These are phyloP conservation scores for Procambarus clarkii DNA, from an alignment of 1,140 invertebrate species.

Conservation along the genomic window DNA sequence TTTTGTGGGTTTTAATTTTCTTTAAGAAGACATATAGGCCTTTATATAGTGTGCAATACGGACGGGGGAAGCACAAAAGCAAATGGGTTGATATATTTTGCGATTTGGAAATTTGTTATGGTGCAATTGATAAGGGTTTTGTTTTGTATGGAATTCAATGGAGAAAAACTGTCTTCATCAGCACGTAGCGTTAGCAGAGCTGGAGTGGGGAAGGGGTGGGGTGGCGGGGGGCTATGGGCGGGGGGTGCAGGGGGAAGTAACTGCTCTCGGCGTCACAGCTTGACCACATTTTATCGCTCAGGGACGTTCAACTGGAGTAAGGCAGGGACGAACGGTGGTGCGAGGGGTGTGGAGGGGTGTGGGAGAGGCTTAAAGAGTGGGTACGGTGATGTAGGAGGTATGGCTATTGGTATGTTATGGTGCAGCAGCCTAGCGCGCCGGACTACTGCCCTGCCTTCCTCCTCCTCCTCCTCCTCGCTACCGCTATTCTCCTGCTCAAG, in stretches of 20 bases:
- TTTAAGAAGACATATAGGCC: too few relatives aligned
- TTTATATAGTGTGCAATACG: too few relatives aligned
- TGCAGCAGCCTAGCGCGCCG: neutral
- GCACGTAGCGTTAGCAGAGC: neutral
- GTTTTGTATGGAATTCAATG: neutral
- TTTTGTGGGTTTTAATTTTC: neutral
- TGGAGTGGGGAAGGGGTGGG: neutral
- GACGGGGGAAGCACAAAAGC: too few relatives aligned
- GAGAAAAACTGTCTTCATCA: neutral
- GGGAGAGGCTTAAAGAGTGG: constrained; percentile 27
- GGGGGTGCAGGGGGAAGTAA: neutral
- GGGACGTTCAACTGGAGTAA: neutral
- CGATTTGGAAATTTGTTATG: too few relatives aligned
- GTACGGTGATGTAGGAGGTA: constrained; percentile 43
- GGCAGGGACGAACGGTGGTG: constrained; percentile 12
- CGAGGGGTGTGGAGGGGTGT: constrained; percentile 12
- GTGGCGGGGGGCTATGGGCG: too few relatives aligned
- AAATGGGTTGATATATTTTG: too few relatives aligned
- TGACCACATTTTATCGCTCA: constrained; percentile 24
- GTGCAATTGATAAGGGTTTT: neutral
- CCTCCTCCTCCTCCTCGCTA: neutral
- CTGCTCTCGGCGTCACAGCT: neutral
- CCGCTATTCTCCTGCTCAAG: constrained; percentile 25
- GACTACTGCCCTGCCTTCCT: neutral
- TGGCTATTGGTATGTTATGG: constrained; percentile 42